Conservation (phyloP, 2,797 vertebrate genomes). For the Epinephelus awoara region DNA sequence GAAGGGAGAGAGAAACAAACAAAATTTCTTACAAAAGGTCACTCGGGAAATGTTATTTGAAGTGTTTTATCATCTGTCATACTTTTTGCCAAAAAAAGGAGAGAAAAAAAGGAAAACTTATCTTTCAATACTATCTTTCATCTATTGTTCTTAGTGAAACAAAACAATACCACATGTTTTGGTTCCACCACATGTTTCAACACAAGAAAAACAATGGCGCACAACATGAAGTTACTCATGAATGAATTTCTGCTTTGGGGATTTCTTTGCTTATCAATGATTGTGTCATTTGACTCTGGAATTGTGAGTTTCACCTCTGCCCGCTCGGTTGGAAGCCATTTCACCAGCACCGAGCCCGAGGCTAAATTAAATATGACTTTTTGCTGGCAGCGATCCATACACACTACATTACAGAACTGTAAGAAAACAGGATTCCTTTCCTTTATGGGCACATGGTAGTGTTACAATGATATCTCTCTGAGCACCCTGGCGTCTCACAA, state of each 20-base stretch:
- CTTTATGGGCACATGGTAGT: slow-evolving; percentile 64
- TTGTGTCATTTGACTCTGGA: slow-evolving; percentile 49
- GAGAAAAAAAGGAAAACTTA: slow-evolving; percentile 19
- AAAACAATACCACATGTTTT: slow-evolving; percentile 53
- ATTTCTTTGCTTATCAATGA: slow-evolving; percentile 55
- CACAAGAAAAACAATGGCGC: slow-evolving; percentile 38
- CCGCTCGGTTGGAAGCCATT: slow-evolving; percentile 58
- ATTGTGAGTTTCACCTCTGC: slow-evolving; percentile 60
- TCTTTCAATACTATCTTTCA: slow-evolving; percentile 52
- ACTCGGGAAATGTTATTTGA: slow-evolving; percentile 23
- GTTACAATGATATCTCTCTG: slow-evolving; percentile 74
- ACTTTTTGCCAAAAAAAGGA: slow-evolving; percentile 10
- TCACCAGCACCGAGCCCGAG: slow-evolving; percentile 35
- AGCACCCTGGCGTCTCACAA: slow-evolving; percentile 71
- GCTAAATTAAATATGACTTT: slow-evolving; percentile 72
- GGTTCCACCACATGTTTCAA: slow-evolving; percentile 47
- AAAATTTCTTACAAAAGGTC: not conserved
- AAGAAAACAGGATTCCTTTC: slow-evolving; percentile 66
- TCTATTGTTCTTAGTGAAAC: slow-evolving; percentile 55
- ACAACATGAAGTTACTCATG: slow-evolving; percentile 46
- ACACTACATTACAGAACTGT: slow-evolving; percentile 58
- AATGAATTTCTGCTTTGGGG: slow-evolving; percentile 54
- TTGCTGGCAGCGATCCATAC: slow-evolving; percentile 59
- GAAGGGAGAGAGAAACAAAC: slow-evolving; percentile 14
- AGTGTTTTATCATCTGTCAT: slow-evolving; percentile 16